A percentile compares a stretch with the other conserved stretches of the same genome.
Evolutionary conservation across 2,797 vertebrate species (phyloP).

Genomic region (Clarias platycephalus): DNA sequence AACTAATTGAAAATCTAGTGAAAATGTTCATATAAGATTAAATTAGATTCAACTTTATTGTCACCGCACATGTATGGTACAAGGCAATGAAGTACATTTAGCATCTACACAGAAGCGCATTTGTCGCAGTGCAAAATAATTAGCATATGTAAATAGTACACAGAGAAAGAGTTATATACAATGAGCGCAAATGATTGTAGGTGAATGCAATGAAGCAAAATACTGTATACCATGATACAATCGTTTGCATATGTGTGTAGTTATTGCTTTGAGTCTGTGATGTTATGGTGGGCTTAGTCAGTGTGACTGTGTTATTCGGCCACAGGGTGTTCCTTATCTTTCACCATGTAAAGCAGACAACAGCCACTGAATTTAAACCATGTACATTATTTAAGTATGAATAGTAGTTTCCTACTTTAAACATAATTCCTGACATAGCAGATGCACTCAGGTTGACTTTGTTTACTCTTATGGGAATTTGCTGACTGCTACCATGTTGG

Average conservation of each 20-base stretch:
- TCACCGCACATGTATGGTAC: too few species aligned
- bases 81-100: too few species aligned
- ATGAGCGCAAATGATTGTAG: too few species aligned
- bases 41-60: too few species aligned
- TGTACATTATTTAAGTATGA: background rate
- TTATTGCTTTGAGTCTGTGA: background rate
- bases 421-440: background rate
- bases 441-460: background rate
- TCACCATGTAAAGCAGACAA: background rate
- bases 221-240: too few species aligned
- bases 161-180: too few species aligned
- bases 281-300: background rate
- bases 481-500: background rate
- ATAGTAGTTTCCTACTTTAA: background rate
- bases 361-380: background rate
- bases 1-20: background rate
- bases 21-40: background rate
- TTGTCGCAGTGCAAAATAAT: too few species aligned
- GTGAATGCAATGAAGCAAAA: too few species aligned
- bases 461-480: background rate
- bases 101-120: too few species aligned
- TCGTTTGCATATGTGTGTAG: background rate
- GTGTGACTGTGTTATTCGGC: background rate
- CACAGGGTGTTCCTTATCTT: background rate
- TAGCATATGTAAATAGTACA: too few species aligned